These are phyloP conservation scores for Spermophilus dauricus DNA, from an alignment of 2,113 vertebrate species.

Conservation along the genomic window DNA sequence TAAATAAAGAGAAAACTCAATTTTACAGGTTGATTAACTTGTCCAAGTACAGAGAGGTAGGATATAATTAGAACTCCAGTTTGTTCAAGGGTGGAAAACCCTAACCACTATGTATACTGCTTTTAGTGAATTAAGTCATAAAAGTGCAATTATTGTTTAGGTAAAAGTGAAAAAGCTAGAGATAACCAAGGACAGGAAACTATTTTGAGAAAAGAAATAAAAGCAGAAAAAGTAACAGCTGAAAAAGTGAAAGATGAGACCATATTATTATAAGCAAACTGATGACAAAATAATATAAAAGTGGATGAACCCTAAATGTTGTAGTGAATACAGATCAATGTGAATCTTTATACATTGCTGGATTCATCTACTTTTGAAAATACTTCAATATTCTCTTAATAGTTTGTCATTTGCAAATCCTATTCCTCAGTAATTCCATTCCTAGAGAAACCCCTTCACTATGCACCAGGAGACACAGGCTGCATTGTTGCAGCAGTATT, in stretches of 20 bases:
- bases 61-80: too few species aligned
- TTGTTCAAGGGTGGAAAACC: too few species aligned
- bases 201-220: not conserved
- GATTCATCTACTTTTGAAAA: not conserved
- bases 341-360: not conserved
- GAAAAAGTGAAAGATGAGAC: not conserved
- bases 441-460: not conserved
- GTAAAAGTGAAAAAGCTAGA: too few species aligned
- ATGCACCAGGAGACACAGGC: not conserved
- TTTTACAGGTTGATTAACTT: too few species aligned
- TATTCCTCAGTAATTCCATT: not conserved
- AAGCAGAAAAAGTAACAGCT: not conserved
- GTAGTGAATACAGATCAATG: not conserved
- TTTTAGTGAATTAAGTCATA: too few species aligned
- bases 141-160: too few species aligned
- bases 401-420: not conserved
- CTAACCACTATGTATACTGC: too few species aligned
- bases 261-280: not conserved
- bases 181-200: too few species aligned
- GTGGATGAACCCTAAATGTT: not conserved
- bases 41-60: too few species aligned
- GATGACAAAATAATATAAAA: not conserved
- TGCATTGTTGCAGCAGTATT: not conserved
- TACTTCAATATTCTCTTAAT: not conserved
- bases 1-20: too few species aligned